Evolutionary conservation across 2,888 invertebrate species (phyloP).

Genomic region (Coelinius sp.): DNA sequence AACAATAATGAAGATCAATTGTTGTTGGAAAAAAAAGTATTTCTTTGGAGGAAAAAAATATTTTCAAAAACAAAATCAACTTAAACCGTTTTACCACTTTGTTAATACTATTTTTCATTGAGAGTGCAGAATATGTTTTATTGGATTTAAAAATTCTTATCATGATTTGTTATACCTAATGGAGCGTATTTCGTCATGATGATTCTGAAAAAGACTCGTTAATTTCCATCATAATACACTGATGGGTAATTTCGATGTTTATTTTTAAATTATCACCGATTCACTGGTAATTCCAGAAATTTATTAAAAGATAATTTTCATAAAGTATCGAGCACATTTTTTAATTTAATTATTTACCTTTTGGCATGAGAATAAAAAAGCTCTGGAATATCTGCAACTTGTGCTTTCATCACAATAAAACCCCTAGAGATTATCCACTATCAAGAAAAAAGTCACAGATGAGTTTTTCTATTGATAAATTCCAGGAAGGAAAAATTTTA

Average conservation of each 20-base stretch:
- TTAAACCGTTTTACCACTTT: too few relatives aligned
- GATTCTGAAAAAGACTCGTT: not conserved
- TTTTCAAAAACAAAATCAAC: too few relatives aligned
- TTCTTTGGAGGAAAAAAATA: too few relatives aligned
- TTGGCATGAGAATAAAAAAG: not conserved
- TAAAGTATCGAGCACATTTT: not conserved
- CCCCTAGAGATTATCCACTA: too few relatives aligned
- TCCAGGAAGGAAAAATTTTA: too few relatives aligned
- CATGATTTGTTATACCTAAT: not conserved
- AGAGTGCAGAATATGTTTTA: not conserved
- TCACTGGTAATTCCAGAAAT: not conserved
- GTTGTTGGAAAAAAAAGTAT: too few relatives aligned
- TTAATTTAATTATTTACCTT: not conserved
- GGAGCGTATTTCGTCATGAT: not conserved
- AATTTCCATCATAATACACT: slow-evolving; percentile 1
- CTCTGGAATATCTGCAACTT: not conserved
- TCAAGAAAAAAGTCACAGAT: too few relatives aligned
- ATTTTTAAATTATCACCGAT: not conserved
- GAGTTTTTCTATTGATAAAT: too few relatives aligned
- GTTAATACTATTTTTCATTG: too few relatives aligned
- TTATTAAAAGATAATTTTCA: not conserved
- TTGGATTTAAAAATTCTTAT: not conserved
- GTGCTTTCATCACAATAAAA: too few relatives aligned
- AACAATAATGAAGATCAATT: too few relatives aligned
- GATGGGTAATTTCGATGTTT: not conserved